Percentiles rank a stretch among this genome's conserved stretches.
Evolutionary conservation across 2,113 vertebrate species (phyloP).

Genomic region (Colaptes auratus): DNA sequence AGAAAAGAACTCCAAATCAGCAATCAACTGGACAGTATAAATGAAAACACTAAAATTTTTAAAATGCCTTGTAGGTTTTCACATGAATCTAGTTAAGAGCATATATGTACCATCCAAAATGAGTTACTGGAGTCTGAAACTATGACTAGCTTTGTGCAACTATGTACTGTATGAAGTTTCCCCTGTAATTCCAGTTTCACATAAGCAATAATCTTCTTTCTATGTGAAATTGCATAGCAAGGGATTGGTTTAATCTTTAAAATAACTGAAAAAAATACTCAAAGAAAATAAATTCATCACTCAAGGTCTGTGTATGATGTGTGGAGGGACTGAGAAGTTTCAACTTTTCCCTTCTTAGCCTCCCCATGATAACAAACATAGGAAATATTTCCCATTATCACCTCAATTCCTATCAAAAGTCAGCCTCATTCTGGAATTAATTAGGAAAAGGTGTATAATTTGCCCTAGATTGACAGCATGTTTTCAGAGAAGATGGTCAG

Average conservation of each 20-base stretch:
- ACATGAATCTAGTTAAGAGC: not conserved
- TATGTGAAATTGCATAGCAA: not conserved
- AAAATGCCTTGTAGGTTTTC: not conserved
- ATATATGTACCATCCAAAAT: not conserved
- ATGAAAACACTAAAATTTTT: not conserved
- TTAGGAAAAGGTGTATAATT: not conserved
- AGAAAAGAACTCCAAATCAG: not conserved
- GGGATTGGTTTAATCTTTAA: not conserved
- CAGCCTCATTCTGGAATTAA: not conserved
- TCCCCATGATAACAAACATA: rapidly evolving
- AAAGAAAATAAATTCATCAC: not conserved
- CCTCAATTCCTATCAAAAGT: not conserved
- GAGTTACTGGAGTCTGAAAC: not conserved
- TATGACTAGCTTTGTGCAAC: not conserved
- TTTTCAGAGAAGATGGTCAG: not conserved
- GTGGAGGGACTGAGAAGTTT: not conserved
- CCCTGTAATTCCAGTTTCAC: not conserved
- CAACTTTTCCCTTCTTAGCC: not conserved
- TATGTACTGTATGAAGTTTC: not conserved
- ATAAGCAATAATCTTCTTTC: not conserved
- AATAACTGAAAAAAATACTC: not conserved
- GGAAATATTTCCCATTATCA: not conserved
- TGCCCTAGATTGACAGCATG: not conserved
- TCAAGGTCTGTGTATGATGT: not conserved
- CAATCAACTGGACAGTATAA: not conserved